Percentiles rank a stretch among this genome's conserved stretches.
Conservation (phyloP, 2,113 vertebrate genomes). For the Alces alces region DNA sequence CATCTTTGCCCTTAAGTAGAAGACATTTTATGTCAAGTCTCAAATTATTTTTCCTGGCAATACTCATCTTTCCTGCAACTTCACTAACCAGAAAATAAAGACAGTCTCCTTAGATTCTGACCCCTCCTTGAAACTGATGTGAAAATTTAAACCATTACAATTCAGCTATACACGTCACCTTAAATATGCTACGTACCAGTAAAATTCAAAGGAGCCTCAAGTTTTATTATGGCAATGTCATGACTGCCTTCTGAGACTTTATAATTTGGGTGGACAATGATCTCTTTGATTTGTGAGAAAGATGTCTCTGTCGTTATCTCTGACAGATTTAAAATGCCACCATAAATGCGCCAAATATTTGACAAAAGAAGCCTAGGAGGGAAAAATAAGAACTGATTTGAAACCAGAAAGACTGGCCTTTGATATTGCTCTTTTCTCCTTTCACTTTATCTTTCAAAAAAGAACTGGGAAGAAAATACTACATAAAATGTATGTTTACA, state of each 20-base stretch:
- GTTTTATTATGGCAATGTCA: conserved; percentile 84
- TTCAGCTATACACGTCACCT: neutral
- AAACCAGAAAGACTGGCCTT: neutral
- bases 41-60: neutral
- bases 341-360: conserved; percentile 80
- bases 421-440: neutral
- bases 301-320: conserved; percentile 75
- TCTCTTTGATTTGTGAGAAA: conserved; percentile 78
- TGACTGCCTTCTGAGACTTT: conserved; percentile 57
- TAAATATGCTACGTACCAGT: conserved; percentile 76
- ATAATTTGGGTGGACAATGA: conserved; percentile 81
- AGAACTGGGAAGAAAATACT: neutral
- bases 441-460: neutral
- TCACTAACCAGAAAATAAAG: neutral
- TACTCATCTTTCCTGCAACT: neutral
- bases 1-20: neutral
- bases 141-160: neutral
- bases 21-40: neutral
- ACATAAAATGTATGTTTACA: neutral
- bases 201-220: conserved; percentile 78
- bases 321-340: conserved; percentile 79
- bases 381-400: conserved; percentile 33
- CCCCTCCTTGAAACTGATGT: neutral
- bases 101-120: neutral
- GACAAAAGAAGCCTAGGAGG: conserved; percentile 67